Evolutionary conservation across 2,888 invertebrate genomes (phyloP).

Genomic region (Baronia brevicornis): DNA sequence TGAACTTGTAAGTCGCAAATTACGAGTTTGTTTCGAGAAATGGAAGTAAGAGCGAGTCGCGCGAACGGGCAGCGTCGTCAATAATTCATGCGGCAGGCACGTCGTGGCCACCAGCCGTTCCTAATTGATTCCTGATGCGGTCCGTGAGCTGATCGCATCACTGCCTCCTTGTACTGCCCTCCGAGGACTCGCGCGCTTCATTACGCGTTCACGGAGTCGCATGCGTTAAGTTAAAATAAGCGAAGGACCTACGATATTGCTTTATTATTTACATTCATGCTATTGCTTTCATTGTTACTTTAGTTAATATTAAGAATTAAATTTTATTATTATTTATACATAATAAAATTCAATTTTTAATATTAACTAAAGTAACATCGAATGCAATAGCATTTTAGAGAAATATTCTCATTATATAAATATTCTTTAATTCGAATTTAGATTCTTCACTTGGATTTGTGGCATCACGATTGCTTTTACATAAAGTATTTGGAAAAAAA

Average conservation of each 20-base stretch:
- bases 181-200: conserved; percentile 61
- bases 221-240: conserved; percentile 36
- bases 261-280: conserved; percentile 10
- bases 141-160: conserved; percentile 66
- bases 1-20: too few relatives aligned
- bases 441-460: too few relatives aligned
- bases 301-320: too few relatives aligned
- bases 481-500: too few relatives aligned
- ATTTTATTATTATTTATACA: not conserved
- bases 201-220: conserved; percentile 55
- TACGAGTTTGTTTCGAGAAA: conserved; percentile 40
- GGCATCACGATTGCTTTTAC: too few relatives aligned
- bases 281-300: conserved; percentile 6
- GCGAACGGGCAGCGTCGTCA: conserved; percentile 52
- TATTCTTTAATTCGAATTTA: too few relatives aligned
- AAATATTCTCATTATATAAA: too few relatives aligned
- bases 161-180: conserved; percentile 65
- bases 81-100: conserved; percentile 72
- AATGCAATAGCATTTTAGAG: too few relatives aligned
- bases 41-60: conserved; percentile 34
- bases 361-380: too few relatives aligned
- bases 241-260: conserved; percentile 11
- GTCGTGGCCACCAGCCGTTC: conserved; percentile 65
- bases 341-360: not conserved
- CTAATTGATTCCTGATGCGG: conserved; percentile 74